A percentile compares a stretch with the other conserved stretches of the same genome.
Conservation (phyloP, 1,140 invertebrate species). For the Hypsibius dujardini region DNA sequence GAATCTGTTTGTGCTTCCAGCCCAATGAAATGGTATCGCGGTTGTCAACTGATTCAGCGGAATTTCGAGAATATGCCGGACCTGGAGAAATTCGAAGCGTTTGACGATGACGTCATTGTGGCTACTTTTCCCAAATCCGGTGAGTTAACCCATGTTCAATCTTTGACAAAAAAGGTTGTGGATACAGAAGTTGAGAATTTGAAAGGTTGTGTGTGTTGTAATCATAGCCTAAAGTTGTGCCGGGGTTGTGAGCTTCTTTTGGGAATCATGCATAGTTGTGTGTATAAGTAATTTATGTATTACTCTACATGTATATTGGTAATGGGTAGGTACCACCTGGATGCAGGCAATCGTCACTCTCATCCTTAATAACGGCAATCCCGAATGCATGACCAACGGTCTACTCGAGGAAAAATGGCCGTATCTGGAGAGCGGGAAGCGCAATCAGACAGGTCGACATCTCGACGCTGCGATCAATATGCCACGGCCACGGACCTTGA, state of each 20-base stretch:
- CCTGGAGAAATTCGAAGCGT: background rate
- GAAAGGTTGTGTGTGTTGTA: background rate
- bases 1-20: background rate
- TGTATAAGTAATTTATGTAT: background rate
- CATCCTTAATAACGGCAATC: conserved; percentile 7
- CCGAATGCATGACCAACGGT: background rate
- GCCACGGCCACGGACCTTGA: conserved; percentile 2
- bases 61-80: conserved; percentile 2
- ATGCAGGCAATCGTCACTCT: conserved; percentile 14
- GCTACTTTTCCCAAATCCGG: conserved; percentile 16
- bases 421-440: conserved; percentile 14
- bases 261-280: background rate
- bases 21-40: background rate
- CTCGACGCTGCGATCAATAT: background rate
- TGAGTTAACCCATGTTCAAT: background rate
- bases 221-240: background rate
- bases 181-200: too few relatives aligned
- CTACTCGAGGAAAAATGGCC: conserved; percentile 15
- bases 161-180: too few relatives aligned
- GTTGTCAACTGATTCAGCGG: background rate
- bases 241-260: background rate
- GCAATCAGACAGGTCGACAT: background rate
- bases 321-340: background rate
- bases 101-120: conserved; percentile 3
- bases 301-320: background rate